Evolutionary conservation across 2,797 vertebrate species (phyloP), one percentile per base, ranked within the genome.

Genomic region (Notamacropus eugenii): DNA sequence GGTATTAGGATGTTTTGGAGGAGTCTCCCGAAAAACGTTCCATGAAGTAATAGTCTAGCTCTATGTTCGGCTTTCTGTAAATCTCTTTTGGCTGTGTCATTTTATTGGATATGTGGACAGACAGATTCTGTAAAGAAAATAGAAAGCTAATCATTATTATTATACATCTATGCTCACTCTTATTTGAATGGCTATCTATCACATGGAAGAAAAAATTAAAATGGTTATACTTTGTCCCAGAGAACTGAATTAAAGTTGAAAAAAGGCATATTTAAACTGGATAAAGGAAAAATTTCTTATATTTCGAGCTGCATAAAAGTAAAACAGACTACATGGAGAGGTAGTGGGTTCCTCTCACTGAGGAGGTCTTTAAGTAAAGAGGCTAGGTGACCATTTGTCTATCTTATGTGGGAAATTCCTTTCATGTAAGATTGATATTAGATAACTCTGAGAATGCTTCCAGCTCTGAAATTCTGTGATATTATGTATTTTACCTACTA

Each of bases 111-210:
- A 29, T 96, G 74, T 96, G 91, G 95, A 92, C 40, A 96, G 96
- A 92, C 5, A 46, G n/a, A 40, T 16, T 97, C 91, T 94, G 90
- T 94, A 92, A 94, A 95, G 16, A 94, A 96, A 74, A 96, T 67
- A 95, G 94, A 96, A 95, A 94, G 90, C 93, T 93, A 67, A 96
- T 92, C 67, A 94, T 97, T 92, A 91, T 95, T 92, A 92, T 95
- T 93, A 87, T 93, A 95, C 34, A 52, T 16, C 92, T n/a, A 74
- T n/a, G 14, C 34, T 62, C 13, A 34, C 34, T 74, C 4, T 74
- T 74, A n/a, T 74, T 82, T 82, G 74, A 50, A 87, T 87, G 40
- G 40, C 74, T 87, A 87, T 22, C 74, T 50, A 87, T 46, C 40
- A 87, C 74, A 50, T 27, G 10, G 40, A 12, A 87, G 40, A 87